A percentile compares a stretch with the other conserved stretches of the same genome.
Evolutionary conservation across 2,888 invertebrate genomes (phyloP).

Genomic region (Amphimallon solstitiale): DNA sequence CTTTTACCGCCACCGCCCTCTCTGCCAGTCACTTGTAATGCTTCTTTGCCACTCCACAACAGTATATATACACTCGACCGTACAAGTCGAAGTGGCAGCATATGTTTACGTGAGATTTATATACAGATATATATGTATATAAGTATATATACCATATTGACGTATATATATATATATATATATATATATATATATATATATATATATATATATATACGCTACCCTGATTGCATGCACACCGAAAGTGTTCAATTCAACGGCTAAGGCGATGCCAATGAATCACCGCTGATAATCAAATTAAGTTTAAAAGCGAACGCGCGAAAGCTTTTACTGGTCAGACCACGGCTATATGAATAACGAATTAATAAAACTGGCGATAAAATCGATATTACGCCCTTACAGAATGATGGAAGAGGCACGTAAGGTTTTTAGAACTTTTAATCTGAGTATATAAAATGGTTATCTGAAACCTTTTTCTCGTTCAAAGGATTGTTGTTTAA

Average conservation of each 20-base stretch:
- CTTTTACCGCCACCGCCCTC: conserved; percentile 6
- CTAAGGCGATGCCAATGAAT: conserved; percentile 52
- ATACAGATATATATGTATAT: too few relatives aligned
- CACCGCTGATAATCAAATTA: conserved; percentile 58
- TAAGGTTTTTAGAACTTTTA: too few relatives aligned
- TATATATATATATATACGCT: background rate
- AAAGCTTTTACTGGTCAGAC: conserved; percentile 55
- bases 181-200: background rate
- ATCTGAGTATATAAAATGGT: too few relatives aligned
- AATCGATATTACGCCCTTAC: conserved; percentile 9
- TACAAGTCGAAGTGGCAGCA: background rate
- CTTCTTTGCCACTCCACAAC: too few relatives aligned
- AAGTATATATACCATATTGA: background rate
- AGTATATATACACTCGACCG: background rate
- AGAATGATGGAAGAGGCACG: too few relatives aligned
- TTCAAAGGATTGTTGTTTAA: too few relatives aligned
- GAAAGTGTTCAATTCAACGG: too few relatives aligned
- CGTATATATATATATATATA: background rate
- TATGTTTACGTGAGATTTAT: too few relatives aligned
- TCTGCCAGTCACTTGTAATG: conserved; percentile 6
- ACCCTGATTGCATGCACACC: too few relatives aligned
- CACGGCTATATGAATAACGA: conserved; percentile 47
- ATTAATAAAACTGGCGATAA: conserved; percentile 36
- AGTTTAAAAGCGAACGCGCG: conserved; percentile 55
- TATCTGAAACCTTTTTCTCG: too few relatives aligned